Evolutionary conservation across 1,140 invertebrate genomes (phyloP).

Genomic region (Psilanteris sp.): DNA sequence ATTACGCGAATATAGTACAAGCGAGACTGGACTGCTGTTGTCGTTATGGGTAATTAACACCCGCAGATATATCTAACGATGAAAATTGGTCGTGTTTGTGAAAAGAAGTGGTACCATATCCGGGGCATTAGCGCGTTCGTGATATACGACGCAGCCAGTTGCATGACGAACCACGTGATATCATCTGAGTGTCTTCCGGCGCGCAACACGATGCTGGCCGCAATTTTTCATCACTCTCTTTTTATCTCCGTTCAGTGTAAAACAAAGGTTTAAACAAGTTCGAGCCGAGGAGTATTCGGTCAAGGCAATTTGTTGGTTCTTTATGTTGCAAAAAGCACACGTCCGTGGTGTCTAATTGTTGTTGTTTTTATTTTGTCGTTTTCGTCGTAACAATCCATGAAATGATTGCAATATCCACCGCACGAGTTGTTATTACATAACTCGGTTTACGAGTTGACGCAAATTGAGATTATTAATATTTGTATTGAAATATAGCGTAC

Average conservation of each 20-base stretch:
- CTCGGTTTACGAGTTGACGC: no score
- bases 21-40: conserved; percentile 4
- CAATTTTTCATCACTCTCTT: conserved; percentile 24
- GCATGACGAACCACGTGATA: conserved; percentile 58
- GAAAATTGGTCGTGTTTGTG: conserved; percentile 63
- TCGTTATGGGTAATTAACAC: conserved; percentile 62
- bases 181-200: conserved; percentile 61
- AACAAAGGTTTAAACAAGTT: background rate
- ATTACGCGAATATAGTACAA: conserved; percentile 30
- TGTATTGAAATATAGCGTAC: no score
- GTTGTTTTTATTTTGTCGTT: no score
- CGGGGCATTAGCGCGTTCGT: conserved; percentile 61
- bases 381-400: no score
- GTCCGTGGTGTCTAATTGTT: no score
- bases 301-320: background rate
- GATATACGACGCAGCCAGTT: conserved; percentile 48
- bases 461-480: no score
- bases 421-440: no score
- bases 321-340: no score
- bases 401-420: no score
- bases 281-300: no score
- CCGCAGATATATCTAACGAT: conserved; percentile 56
- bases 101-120: conserved; percentile 69
- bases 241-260: conserved; percentile 5
- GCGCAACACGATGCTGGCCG: conserved; percentile 26